Percentiles rank a stretch among this genome's conserved stretches.
These are phyloP conservation scores for Scomber japonicus DNA, from an alignment of 2,113 vertebrate genomes.

Conservation along the genomic window DNA sequence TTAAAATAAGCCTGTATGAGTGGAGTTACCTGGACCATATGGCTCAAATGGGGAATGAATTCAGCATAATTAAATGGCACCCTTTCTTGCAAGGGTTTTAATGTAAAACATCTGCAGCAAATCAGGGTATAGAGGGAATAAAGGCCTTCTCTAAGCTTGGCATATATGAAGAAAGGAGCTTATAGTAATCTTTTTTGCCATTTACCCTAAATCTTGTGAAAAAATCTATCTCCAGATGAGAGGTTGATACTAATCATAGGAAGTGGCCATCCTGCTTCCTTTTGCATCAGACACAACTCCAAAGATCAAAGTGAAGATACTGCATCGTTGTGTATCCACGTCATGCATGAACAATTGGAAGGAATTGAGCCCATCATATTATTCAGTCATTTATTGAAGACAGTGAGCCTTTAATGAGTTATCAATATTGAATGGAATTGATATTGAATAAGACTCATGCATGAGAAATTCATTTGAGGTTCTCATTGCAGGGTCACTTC, in stretches of 20 bases:
- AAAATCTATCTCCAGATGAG: too few relatives aligned
- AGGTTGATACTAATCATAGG: background rate
- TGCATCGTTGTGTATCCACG: too few relatives aligned
- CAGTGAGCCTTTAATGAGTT: constrained; percentile 49
- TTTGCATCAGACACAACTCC: background rate
- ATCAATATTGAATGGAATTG: constrained; percentile 51
- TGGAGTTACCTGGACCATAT: too few relatives aligned
- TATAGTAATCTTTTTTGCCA: too few relatives aligned
- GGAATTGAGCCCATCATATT: constrained; percentile 37
- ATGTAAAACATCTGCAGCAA: background rate
- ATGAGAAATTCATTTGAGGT: constrained; percentile 44
- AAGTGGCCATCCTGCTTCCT: background rate
- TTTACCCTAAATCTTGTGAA: too few relatives aligned
- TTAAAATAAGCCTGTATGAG: too few relatives aligned
- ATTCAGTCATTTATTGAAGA: constrained; percentile 54
- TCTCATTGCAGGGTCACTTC: constrained; percentile 7
- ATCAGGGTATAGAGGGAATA: too few relatives aligned
- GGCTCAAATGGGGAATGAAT: too few relatives aligned
- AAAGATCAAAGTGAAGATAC: background rate
- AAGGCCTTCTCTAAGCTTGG: too few relatives aligned
- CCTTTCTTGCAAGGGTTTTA: background rate
- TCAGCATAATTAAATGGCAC: too few relatives aligned
- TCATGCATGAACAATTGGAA: constrained; percentile 59
- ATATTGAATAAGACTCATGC: constrained; percentile 55
- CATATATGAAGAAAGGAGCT: too few relatives aligned